phyloP scores from a whole-genome alignment of 2,888 invertebrate genomes.

The Chalcosyrphus nemorum region DNA sequence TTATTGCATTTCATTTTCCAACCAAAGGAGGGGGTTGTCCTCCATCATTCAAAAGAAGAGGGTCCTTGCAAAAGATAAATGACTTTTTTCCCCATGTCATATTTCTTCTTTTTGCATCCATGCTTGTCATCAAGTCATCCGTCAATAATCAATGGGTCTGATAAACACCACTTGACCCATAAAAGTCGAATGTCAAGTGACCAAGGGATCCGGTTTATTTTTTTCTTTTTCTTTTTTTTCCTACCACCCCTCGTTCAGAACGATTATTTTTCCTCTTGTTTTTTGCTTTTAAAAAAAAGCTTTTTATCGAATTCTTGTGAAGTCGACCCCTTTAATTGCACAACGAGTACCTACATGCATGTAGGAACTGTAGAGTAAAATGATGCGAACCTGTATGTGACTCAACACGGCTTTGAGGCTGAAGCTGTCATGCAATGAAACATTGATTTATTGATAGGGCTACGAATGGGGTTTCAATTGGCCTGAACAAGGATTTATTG shows the following conservation, averaged over 20 bases:
- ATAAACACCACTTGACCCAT: slow-evolving; percentile 65
- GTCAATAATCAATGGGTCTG: slow-evolving; percentile 59
- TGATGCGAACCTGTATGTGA: slow-evolving; percentile 48
- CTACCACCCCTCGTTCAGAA: background rate
- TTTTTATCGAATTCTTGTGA: slow-evolving; percentile 59
- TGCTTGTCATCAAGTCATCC: slow-evolving; percentile 56
- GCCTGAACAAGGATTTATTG: slow-evolving; percentile 56
- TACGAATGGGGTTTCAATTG: slow-evolving; percentile 63
- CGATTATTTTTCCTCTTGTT: slow-evolving; percentile 9
- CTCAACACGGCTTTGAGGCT: slow-evolving; percentile 48
- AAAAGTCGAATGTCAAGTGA: slow-evolving; percentile 64
- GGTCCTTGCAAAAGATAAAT: slow-evolving; percentile 6
- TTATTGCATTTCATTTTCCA: slow-evolving; percentile 41
- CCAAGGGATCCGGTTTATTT: slow-evolving; percentile 9
- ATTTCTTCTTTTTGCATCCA: slow-evolving; percentile 24
- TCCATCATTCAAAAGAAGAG: slow-evolving; percentile 6
- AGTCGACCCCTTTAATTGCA: slow-evolving; percentile 62
- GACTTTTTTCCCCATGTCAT: background rate
- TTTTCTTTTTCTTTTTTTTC: slow-evolving; percentile 7
- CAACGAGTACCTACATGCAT: slow-evolving; percentile 1
- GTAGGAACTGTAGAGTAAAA: slow-evolving; percentile 5
- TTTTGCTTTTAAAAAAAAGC: no score
- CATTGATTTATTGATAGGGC: slow-evolving; percentile 61
- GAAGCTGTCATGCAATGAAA: slow-evolving; percentile 48
- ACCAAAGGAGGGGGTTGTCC: background rate